Conservation (phyloP, 2,113 vertebrate genomes). For the Psettodes erumei region DNA sequence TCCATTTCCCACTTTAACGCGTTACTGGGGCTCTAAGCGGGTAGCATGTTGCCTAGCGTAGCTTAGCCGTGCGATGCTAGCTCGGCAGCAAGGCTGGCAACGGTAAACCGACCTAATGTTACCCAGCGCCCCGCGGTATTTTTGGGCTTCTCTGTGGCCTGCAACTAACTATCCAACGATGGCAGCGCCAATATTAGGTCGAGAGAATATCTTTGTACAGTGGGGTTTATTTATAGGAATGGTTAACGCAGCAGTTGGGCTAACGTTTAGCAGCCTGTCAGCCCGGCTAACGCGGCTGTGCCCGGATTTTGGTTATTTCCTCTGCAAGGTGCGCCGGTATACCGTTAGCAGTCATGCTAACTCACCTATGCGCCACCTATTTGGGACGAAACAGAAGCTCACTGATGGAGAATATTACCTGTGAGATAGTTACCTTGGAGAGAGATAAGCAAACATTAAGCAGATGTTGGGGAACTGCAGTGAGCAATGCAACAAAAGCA, state of each 20-base stretch:
- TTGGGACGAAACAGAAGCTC: not conserved
- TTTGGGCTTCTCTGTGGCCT: constrained; percentile 33
- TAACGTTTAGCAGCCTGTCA: constrained; percentile 57
- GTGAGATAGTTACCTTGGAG: not conserved
- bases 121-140: constrained; percentile 31
- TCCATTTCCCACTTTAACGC: not conserved
- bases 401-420: not conserved
- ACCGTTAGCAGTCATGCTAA: constrained; percentile 46
- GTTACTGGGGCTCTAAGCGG: constrained; percentile 1
- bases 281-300: constrained; percentile 48
- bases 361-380: constrained; percentile 4
- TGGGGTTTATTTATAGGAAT: constrained; percentile 48
- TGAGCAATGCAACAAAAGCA: not conserved
- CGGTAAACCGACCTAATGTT: constrained; percentile 33
- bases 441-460: not conserved
- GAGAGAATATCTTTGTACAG: constrained; percentile 1
- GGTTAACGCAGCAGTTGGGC: constrained; percentile 40
- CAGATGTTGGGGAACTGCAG: not conserved
- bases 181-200: constrained; percentile 41
- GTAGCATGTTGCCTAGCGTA: constrained; percentile 66
- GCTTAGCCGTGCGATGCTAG: constrained; percentile 61
- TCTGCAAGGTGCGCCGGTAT: constrained; percentile 73
- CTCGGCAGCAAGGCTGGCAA: constrained; percentile 55
- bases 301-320: constrained; percentile 52
- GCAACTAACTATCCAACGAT: not conserved